Evolutionary conservation across 2,888 invertebrate genomes (phyloP), one percentile per base, ranked within the genome.

Genomic region (Agrotis puta): DNA sequence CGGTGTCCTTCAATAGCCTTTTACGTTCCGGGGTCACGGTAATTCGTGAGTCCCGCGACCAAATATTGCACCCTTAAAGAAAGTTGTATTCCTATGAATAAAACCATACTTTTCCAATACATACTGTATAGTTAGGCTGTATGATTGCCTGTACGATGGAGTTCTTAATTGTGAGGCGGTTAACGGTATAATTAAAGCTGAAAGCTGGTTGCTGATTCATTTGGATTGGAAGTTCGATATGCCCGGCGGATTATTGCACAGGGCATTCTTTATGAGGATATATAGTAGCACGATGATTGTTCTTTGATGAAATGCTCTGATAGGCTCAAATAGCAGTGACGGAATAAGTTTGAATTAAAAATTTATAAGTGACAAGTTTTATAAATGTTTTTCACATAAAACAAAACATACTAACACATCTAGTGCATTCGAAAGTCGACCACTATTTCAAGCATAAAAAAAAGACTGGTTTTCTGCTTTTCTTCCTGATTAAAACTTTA

Each of bases 81-180:
- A 16, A 45, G 14, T 45, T 45, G 45, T 45, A 24, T 22, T 22
- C 7, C 9, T 11, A 18, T 11, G 39, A n/a, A 53, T 11, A 54
- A 11, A 11, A 18, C 5, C 33, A 33, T 33, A 33, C 1, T 56
- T 33, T 33, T 56, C 33, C 7, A n/a, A 56, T 6, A 56, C 56
- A 56, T 3, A 0, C 56, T 74, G 39, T 76, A 77, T 70, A 68
- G 68, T 63, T 67, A 68, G 53, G 67, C n/a, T 27, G 43, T 77
- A 76, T 78, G 82, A 82, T 82, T 80, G 77, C 73, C 66, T 76
- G 70, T 71, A 70, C 72, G 77, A 76, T 74, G 69, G 73, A 72
- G 69, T 72, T 78, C 82, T 83, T 85, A 85, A 86, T 86, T 86
- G 81, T 75, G 68, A 69, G 61, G 57, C 63, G 43, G 76, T 70